Conservation (phyloP, 2,888 invertebrate species). For the Scaptomyza caliginosa region DNA sequence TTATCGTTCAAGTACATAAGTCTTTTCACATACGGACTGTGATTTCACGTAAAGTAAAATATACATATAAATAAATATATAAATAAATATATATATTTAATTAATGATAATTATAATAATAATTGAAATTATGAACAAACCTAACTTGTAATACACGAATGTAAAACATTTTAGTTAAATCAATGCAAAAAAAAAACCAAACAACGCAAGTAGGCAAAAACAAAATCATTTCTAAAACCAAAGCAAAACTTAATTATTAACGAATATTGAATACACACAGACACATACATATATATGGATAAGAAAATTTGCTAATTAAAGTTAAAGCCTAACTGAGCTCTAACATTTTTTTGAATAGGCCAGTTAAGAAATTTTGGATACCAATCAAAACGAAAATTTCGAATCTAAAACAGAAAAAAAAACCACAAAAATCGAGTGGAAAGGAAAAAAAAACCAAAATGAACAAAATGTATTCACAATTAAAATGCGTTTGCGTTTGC, state of each 20-base stretch:
- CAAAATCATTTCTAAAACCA: slow-evolving; percentile 14
- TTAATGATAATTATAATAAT: slow-evolving; percentile 26
- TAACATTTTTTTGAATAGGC: slow-evolving; percentile 36
- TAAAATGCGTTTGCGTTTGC: slow-evolving; percentile 67
- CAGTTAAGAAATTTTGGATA: slow-evolving; percentile 23
- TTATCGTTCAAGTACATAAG: slow-evolving; percentile 75
- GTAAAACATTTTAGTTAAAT: slow-evolving; percentile 38
- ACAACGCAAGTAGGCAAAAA: slow-evolving; percentile 15
- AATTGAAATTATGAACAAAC: slow-evolving; percentile 21
- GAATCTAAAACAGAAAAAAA: slow-evolving; percentile 11
- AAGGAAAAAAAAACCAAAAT: not conserved
- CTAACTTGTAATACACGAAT: slow-evolving; percentile 33
- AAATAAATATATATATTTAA: slow-evolving; percentile 34
- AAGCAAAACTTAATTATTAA: slow-evolving; percentile 12
- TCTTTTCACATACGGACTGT: slow-evolving; percentile 85
- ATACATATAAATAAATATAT: slow-evolving; percentile 46
- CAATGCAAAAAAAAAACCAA: slow-evolving; percentile 10
- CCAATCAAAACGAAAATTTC: slow-evolving; percentile 7
- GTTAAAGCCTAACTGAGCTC: slow-evolving; percentile 26
- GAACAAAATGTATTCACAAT: slow-evolving; percentile 52
- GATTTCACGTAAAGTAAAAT: slow-evolving; percentile 83
- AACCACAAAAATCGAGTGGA: too few species aligned
- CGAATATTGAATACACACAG: slow-evolving; percentile 2
- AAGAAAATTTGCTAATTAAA: not conserved
- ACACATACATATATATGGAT: slow-evolving; percentile 1